Percentiles rank a stretch among this genome's conserved stretches.
Conservation (phyloP, 1,140 invertebrate genomes). For the Anadara kagoshimensis region DNA sequence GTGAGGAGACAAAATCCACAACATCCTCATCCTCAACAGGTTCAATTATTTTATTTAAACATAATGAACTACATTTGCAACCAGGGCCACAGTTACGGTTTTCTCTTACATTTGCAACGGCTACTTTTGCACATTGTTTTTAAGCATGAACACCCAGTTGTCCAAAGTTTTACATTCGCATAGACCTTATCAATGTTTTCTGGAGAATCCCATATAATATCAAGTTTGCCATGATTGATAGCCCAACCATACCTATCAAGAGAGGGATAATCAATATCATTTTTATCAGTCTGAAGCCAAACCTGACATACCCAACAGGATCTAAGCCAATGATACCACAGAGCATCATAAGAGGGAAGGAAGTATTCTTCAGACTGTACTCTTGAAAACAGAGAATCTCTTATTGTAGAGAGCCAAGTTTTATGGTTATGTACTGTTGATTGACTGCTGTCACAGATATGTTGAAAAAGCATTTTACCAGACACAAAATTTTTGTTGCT, state of each 20-base stretch:
- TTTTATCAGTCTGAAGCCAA: neutral
- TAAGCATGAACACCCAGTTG: neutral
- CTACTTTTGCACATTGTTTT: neutral
- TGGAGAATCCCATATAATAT: neutral
- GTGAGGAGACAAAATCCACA: too few species aligned
- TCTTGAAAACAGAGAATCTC: neutral
- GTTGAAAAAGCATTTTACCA: neutral
- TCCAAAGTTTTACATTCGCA: constrained; percentile 1
- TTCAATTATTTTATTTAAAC: neutral
- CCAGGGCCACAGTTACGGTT: neutral
- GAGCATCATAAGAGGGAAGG: neutral
- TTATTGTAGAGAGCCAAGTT: neutral
- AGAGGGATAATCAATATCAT: neutral
- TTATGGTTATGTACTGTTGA: neutral
- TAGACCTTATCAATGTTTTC: neutral
- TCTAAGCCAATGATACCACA: neutral
- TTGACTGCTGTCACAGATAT: neutral
- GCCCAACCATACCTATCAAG: neutral
- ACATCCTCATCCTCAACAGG: too few species aligned
- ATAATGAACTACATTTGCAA: constrained; percentile 1
- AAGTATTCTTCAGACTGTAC: constrained; percentile 2
- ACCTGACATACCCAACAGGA: neutral
- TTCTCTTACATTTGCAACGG: neutral
- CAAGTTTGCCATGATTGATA: neutral
- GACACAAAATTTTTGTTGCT: neutral